Base-by-base conservation (phyloP, 2,797 vertebrate species). In the Trachurus trachurus region DNA sequence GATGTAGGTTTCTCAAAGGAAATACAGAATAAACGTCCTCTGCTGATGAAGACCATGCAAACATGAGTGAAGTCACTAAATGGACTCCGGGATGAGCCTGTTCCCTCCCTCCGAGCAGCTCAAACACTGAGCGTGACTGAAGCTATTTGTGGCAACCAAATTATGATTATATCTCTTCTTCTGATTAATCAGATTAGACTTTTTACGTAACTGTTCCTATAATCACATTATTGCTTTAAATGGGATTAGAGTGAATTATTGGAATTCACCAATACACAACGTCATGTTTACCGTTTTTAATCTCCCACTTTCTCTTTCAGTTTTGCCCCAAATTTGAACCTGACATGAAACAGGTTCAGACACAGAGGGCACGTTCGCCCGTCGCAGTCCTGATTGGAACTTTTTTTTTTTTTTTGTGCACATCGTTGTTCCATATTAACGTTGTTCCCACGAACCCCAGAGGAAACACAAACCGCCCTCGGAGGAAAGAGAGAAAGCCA, bases 381-480 rank as follows among this genome's bases (percentile, higher is more conserved):
- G 72, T 29, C n/a, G 9, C 15, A 6, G 63, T 17, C 45, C 3
- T 42, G 56, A 73, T 39, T 19, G 44, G 39, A 62, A 26, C 26
- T 26, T 26, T 26, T 26, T 26, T 26, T 26, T 26, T 15, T 58
- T 34, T 53, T 0, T 6, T 47, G 16, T 0, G 17, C 10, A 9
- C 9, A 2, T 40, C 0, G 5, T 44, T 49, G 54, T 12, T 26
- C 31, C 29, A 0, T 15, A 11, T 15, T 19, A 31, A 19, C 6
- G 40, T 31, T 12, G 56, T 91, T 90, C 84, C 82, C 81, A 84
- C 40, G 80, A 84, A 85, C 84, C 77, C 40, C 40, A 0, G 9
- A 77, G 65, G 84, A 86, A 88, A 87, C 75, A 58, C 74, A 56
- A 84, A 1, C 58, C 77, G 67, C 66, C 74, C 74, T 65, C 72